A percentile compares a stretch with the other conserved stretches of the same genome.
Evolutionary conservation across 2,113 vertebrate species (phyloP).

Genomic region (Potamarius usumacintae): DNA sequence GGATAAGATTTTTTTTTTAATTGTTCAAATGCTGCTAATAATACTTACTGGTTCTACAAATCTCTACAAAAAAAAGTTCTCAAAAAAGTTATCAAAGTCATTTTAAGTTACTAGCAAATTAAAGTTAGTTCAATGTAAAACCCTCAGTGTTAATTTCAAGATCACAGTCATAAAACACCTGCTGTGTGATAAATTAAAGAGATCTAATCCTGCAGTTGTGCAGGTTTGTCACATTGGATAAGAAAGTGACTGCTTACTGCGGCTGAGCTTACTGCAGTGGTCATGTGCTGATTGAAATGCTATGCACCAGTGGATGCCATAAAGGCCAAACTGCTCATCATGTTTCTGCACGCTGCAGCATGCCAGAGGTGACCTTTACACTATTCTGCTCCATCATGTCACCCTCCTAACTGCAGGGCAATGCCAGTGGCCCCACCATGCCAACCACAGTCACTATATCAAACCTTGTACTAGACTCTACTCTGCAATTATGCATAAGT

Average conservation of each 20-base stretch:
- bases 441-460: neutral
- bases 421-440: slow-evolving; percentile 11
- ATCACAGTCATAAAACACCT: neutral
- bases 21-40: neutral
- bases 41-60: neutral
- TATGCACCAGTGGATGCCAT: slow-evolving; percentile 24
- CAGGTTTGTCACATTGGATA: slow-evolving; percentile 22
- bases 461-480: neutral
- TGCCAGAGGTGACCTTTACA: slow-evolving; percentile 72
- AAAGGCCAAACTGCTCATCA: slow-evolving; percentile 52
- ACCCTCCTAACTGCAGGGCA: slow-evolving; percentile 53
- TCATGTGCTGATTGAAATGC: slow-evolving; percentile 44
- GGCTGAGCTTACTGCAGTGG: neutral
- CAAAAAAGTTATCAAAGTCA: neutral
- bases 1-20: neutral
- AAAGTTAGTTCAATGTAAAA: slow-evolving; percentile 27
- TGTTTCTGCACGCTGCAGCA: slow-evolving; percentile 46
- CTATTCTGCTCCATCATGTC: slow-evolving; percentile 62
- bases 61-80: neutral
- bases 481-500: neutral
- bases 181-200: neutral
- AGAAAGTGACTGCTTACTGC: slow-evolving; percentile 20
- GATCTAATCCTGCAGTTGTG: slow-evolving; percentile 10
- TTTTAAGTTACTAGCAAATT: slow-evolving; percentile 5
- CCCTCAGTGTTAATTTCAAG: slow-evolving; percentile 5